Conservation (phyloP, 2,113 vertebrate species). For the Cnemophilus loriae region DNA sequence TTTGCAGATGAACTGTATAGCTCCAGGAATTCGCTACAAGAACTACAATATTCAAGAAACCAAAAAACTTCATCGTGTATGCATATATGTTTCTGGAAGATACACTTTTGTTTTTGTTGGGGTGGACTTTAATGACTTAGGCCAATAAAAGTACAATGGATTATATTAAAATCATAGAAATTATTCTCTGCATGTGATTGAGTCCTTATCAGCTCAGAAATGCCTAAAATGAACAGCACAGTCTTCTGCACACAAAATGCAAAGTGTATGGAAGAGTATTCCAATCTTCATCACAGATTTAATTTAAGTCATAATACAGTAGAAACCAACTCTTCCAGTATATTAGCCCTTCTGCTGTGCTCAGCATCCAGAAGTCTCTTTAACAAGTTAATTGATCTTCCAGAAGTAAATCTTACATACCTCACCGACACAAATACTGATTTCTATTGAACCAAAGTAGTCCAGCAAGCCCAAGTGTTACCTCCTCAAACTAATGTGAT, state of each 20-base stretch:
- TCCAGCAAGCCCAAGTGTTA: neutral
- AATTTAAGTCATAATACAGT: neutral
- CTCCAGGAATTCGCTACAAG: neutral
- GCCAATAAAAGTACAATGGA: neutral
- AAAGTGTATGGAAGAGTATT: neutral
- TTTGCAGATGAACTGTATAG: neutral
- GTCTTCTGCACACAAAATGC: neutral
- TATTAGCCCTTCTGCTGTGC: neutral
- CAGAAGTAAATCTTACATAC: neutral
- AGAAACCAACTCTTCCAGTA: neutral
- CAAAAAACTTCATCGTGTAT: neutral
- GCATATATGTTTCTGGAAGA: neutral
- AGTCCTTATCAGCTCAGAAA: neutral
- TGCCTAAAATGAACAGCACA: neutral
- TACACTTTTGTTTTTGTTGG: neutral
- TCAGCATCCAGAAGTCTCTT: neutral
- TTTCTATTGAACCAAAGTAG: neutral
- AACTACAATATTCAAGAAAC: neutral
- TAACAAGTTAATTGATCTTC: neutral
- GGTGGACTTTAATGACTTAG: neutral
- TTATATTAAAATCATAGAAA: neutral
- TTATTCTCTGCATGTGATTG: neutral
- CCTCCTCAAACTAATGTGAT: neutral
- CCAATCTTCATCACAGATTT: neutral
- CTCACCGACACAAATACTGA: neutral